These are phyloP conservation scores for Podarcis lilfordi DNA, from an alignment of 2,797 vertebrate genomes.

Conservation along the genomic window DNA sequence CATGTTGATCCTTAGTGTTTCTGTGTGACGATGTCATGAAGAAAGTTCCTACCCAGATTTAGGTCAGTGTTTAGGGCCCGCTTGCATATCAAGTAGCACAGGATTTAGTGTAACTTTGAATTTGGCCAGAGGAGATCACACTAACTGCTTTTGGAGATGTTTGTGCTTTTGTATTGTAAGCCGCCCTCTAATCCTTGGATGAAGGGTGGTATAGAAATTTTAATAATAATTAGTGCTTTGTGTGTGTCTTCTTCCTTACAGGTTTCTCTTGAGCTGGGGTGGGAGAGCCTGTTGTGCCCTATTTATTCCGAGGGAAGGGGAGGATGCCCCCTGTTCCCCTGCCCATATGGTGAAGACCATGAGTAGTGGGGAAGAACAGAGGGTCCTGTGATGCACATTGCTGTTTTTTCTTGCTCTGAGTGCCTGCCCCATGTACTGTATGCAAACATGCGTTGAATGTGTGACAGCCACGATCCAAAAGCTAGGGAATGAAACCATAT, in stretches of 20 bases:
- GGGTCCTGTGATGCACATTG: neutral
- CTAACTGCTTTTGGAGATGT: neutral
- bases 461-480: neutral
- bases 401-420: no score
- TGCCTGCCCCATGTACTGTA: neutral
- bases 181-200: no score
- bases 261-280: neutral
- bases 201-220: no score
- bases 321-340: neutral
- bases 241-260: neutral
- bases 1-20: neutral
- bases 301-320: neutral
- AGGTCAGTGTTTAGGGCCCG: neutral
- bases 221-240: no score
- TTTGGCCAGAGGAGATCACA: neutral
- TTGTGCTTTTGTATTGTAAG: no score
- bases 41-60: neutral
- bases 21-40: no score
- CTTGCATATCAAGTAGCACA: neutral
- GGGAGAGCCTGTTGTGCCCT: neutral
- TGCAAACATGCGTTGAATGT: neutral
- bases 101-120: neutral
- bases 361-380: no score
- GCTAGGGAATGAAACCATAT: neutral
- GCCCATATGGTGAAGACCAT: neutral